Conservation (phyloP, 2,888 invertebrate genomes). For the Macrosoma leucophasiata region DNA sequence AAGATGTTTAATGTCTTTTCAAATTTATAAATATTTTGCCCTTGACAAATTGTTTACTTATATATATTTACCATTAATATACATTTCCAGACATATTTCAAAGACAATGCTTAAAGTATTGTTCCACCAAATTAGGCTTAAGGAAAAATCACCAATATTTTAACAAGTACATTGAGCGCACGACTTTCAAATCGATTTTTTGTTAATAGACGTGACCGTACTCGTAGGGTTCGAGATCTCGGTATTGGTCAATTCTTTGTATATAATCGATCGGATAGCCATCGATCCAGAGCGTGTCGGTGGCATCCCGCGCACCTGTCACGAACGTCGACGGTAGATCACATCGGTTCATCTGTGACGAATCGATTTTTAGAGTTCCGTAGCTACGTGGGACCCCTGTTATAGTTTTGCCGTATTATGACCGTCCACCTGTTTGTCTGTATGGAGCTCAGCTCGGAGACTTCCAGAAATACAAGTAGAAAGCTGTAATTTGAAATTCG, state of each 20-base stretch:
- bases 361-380: constrained; percentile 68
- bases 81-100: too few relatives aligned
- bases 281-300: constrained; percentile 48
- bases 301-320: constrained; percentile 51
- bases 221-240: constrained; percentile 37
- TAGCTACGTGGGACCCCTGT: constrained; percentile 30
- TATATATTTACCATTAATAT: too few relatives aligned
- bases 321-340: constrained; percentile 56
- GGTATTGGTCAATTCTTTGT: constrained; percentile 51
- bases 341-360: constrained; percentile 57
- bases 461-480: too few relatives aligned
- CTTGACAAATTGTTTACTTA: constrained; percentile 2
- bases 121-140: background rate
- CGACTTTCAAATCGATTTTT: constrained; percentile 59
- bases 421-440: too few relatives aligned
- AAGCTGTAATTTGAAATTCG: too few relatives aligned
- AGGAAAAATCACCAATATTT: constrained; percentile 31
- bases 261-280: constrained; percentile 59
- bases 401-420: too few relatives aligned
- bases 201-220: constrained; percentile 54
- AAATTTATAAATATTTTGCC: constrained; percentile 26
- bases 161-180: constrained; percentile 51
- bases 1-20: constrained; percentile 35
- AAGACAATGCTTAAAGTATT: background rate
- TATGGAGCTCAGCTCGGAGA: too few relatives aligned